phyloP scores from a whole-genome alignment of 1,140 invertebrate species.

The Drosophila ananassae region DNA sequence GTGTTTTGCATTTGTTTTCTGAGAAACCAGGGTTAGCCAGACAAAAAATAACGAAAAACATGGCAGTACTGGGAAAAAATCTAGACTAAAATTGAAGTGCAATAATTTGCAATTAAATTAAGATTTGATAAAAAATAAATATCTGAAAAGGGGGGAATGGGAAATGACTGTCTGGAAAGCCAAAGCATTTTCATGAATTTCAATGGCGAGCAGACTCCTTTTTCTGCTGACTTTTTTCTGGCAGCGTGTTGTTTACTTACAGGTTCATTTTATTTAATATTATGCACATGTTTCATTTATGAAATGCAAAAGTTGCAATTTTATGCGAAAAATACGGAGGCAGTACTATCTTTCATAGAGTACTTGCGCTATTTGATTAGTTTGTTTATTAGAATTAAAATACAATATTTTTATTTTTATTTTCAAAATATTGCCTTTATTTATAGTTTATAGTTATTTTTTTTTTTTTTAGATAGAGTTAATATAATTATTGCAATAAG shows the following conservation, averaged over 20 bases:
- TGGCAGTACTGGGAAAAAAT: background rate
- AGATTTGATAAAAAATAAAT: slow-evolving; percentile 55
- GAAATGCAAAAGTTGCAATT: slow-evolving; percentile 72
- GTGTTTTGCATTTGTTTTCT: slow-evolving; percentile 4
- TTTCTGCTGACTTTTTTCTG: slow-evolving; percentile 21
- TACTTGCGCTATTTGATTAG: background rate
- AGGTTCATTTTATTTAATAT: slow-evolving; percentile 61
- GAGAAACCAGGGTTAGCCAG: background rate
- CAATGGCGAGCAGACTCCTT: slow-evolving; percentile 44
- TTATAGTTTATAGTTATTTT: background rate
- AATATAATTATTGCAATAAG: background rate
- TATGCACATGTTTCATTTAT: slow-evolving; percentile 82
- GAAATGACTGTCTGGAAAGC: background rate
- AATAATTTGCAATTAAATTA: slow-evolving; percentile 72
- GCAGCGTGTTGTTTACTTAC: slow-evolving; percentile 50
- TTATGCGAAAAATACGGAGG: slow-evolving; percentile 41
- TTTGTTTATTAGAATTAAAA: background rate
- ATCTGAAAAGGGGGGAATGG: background rate
- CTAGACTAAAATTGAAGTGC: background rate
- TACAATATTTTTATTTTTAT: no score
- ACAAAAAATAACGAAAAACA: slow-evolving; percentile 1
- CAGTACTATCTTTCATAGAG: background rate
- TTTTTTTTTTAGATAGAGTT: no score
- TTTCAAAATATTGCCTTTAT: no score
- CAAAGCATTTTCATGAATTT: slow-evolving; percentile 55